phyloP scores from a whole-genome alignment of 2,797 vertebrate species.

The Sebastolobus alascanus region DNA sequence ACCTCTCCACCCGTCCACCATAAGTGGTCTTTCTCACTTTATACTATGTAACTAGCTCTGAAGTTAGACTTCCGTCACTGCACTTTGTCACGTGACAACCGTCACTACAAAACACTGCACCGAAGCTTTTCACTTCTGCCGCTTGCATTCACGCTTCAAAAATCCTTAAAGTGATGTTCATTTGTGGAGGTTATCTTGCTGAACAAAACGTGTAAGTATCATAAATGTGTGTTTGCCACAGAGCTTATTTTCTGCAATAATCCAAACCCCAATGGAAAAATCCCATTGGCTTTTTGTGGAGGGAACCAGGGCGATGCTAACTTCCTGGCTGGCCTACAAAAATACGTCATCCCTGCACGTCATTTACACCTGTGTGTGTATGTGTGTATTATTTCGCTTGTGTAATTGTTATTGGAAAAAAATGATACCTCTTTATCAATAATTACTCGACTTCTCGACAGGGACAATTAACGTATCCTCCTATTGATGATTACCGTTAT shows the following conservation, averaged over 20 bases:
- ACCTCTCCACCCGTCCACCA: too few relatives aligned
- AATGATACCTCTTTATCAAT: not conserved
- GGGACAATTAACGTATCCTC: conserved; percentile 1
- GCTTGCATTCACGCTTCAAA: too few relatives aligned
- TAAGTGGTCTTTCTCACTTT: too few relatives aligned
- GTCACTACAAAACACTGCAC: too few relatives aligned
- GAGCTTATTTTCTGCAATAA: conserved; percentile 2
- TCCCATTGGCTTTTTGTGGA: not conserved
- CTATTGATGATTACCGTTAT: conserved; percentile 23
- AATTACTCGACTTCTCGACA: not conserved
- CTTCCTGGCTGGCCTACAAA: not conserved
- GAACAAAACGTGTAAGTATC: not conserved
- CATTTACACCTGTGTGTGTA: not conserved
- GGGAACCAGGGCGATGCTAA: not conserved
- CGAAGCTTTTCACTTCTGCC: too few relatives aligned
- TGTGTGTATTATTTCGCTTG: not conserved
- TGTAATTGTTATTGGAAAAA: not conserved
- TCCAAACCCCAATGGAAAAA: not conserved
- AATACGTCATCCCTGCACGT: not conserved
- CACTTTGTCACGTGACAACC: too few relatives aligned
- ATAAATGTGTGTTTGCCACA: not conserved
- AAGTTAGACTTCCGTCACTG: too few relatives aligned
- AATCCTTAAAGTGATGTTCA: not conserved
- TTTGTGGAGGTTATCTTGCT: not conserved
- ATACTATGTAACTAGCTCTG: too few relatives aligned